Base-by-base conservation (phyloP, 2,113 vertebrate species). In the Phalacrocorax carbo region DNA sequence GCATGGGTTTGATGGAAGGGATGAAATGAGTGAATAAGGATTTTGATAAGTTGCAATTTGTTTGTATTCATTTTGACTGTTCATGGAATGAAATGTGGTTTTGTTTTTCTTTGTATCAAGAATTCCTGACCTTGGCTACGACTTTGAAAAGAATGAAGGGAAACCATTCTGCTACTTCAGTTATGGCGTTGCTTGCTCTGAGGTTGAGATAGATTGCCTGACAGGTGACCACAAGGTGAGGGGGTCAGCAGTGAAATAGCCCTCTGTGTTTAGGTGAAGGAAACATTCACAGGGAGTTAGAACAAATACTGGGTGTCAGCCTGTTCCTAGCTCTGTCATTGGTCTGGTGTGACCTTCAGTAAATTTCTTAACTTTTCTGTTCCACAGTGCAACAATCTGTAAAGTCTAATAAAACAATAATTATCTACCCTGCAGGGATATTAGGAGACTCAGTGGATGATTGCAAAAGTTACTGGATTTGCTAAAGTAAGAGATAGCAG, bases 121-220 rank as follows among this genome's bases (percentile, higher is more conserved):
- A 90, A 99, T 98, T 82, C 99, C 99, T 58, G 98, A 99, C 10
- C 76, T 99, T 49, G 98, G 98, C 26, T 99, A 99, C n/a, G 23
- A 97, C 96, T 99, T 98, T 88, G 98, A 98, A 21, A 98, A 98
- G 12, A 99, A 99, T n/a, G 97, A 98, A 26, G 99, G 99, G 52
- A 98, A 97, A 21, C 96, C 97, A 1, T 99, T 99, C 95, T 97
- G 97, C 96, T 99, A 99, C 94, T 99, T 98, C 96, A 97, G 96
- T 70, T 99, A 99, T 0, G 99, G 99, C 0, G 99, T 99, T 57
- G 98, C 99, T 30, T 99, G 99, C 88, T 99, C 99, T 0, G 99
- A 99, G 94, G 99, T 99, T 94, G 99, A 99, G 96, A 98, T 99
- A 42, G 99, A 99, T 97, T 99, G 99, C 94, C 97, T 99, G 80